Conservation (phyloP, 2,888 invertebrate species). For the Mesochorus sp. region DNA sequence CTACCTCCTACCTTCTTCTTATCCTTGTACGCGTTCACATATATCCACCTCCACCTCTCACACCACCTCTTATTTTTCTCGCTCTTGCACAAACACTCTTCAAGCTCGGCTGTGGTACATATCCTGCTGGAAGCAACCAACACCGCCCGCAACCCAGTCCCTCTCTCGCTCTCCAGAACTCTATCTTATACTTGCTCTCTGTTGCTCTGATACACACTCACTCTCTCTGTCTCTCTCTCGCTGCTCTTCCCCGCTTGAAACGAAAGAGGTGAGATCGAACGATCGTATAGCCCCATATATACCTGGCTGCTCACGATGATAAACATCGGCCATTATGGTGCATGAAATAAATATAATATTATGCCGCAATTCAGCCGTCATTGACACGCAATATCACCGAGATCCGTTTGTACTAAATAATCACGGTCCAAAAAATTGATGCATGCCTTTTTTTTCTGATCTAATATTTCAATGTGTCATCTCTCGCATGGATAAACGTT, state of each 20-base stretch:
- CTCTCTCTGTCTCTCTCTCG: constrained; percentile 28
- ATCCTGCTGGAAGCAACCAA: constrained; percentile 36
- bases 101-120: constrained; percentile 30
- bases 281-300: constrained; percentile 58
- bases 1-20: constrained; percentile 70
- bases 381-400: constrained; percentile 34
- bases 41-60: constrained; percentile 57
- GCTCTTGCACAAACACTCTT: constrained; percentile 37
- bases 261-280: constrained; percentile 51
- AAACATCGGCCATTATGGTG: constrained; percentile 62
- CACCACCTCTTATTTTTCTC: constrained; percentile 60
- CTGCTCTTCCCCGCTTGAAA: constrained; percentile 8
- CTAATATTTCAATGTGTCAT: not conserved
- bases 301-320: constrained; percentile 46
- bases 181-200: constrained; percentile 16
- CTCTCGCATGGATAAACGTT: constrained; percentile 8
- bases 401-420: constrained; percentile 35
- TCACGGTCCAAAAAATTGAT: constrained; percentile 16
- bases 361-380: constrained; percentile 46
- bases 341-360: constrained; percentile 61
- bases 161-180: constrained; percentile 28
- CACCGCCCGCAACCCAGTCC: constrained; percentile 49
- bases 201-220: constrained; percentile 21
- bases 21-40: constrained; percentile 55
- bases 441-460: not conserved